Conservation (phyloP, 2,113 vertebrate species). For the Xenus cinereus region DNA sequence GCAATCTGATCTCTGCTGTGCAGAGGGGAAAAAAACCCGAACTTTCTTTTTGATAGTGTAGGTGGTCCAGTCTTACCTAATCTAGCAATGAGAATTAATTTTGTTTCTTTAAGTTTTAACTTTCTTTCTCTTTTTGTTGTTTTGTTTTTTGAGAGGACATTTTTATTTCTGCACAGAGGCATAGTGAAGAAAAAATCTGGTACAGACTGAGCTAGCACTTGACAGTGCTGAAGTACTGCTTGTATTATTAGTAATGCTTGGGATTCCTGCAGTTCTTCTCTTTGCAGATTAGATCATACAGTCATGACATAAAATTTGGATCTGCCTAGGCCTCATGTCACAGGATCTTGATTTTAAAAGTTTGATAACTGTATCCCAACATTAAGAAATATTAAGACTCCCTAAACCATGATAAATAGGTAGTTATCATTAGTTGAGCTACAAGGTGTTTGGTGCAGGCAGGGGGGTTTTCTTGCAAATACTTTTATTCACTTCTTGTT, state of each 20-base stretch:
- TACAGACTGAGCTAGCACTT: background rate
- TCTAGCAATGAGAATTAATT: background rate
- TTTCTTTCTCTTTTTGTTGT: background rate
- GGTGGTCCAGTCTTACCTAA: background rate
- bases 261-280: background rate
- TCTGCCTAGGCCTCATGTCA: background rate
- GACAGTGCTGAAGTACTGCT: background rate
- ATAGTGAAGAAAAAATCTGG: background rate
- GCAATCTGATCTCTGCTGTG: background rate
- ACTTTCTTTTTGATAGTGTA: background rate
- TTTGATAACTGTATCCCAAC: background rate
- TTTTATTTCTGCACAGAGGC: background rate
- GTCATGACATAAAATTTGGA: background rate
- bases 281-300: background rate
- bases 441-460: rapidly evolving
- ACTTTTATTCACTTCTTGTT: background rate
- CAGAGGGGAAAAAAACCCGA: background rate
- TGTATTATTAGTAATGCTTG: background rate
- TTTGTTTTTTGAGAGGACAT: background rate
- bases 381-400: background rate
- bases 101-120: background rate
- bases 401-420: background rate
- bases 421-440: background rate
- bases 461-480: background rate
- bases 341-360: background rate